phyloP scores from a whole-genome alignment of 2,797 vertebrate species.

The Microctenopoma steveboyesi region DNA sequence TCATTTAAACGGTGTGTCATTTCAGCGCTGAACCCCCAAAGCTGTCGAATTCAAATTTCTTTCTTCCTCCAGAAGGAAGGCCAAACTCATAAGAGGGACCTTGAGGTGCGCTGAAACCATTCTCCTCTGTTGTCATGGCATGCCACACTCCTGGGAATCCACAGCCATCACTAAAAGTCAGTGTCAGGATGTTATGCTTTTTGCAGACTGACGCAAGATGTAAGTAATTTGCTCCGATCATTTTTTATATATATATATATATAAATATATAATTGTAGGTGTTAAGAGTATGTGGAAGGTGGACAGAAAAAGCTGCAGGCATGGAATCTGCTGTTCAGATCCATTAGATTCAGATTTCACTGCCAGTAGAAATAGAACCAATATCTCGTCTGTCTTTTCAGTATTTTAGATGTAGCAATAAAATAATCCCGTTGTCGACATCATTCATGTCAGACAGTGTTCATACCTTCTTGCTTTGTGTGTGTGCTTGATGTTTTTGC shows the following conservation, averaged over 20 bases:
- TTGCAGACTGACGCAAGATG: conserved; percentile 75
- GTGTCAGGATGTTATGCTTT: conserved; percentile 66
- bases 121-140: conserved; percentile 38
- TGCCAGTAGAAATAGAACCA: conserved; percentile 48
- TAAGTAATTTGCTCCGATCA: conserved; percentile 63
- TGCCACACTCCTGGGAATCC: conserved; percentile 58
- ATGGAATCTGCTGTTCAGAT: conserved; percentile 59
- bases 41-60: background rate
- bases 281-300: conserved; percentile 60
- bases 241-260: conserved; percentile 24
- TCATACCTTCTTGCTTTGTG: conserved; percentile 17
- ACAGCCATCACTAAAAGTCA: conserved; percentile 64
- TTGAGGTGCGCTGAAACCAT: conserved; percentile 23
- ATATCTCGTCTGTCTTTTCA: conserved; percentile 60
- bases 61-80: conserved; percentile 36
- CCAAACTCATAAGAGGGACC: conserved; percentile 30
- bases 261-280: conserved; percentile 67
- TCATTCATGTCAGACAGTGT: conserved; percentile 29
- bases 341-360: conserved; percentile 49
- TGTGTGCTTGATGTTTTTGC: background rate
- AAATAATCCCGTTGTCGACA: conserved; percentile 25
- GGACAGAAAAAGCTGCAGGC: conserved; percentile 62
- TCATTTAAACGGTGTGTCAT: conserved; percentile 12
- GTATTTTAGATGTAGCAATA: conserved; percentile 28
- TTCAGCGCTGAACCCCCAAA: background rate